These are phyloP conservation scores for Heliconius eleuchia DNA, from an alignment of 1,140 invertebrate genomes.

Conservation along the genomic window DNA sequence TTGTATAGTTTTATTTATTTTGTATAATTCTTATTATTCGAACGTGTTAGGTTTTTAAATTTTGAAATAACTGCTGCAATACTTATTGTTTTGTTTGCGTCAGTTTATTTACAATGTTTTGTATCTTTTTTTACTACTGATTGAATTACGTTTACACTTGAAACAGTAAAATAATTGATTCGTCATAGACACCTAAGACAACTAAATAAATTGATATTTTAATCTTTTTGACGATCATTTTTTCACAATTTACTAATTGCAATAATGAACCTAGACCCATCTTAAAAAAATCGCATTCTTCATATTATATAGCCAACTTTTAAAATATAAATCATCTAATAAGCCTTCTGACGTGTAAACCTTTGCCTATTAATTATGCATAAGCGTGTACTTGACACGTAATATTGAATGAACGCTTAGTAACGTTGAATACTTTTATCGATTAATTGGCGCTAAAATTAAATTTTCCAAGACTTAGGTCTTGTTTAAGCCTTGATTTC, in stretches of 20 bases:
- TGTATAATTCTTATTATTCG: too few relatives aligned
- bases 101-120: too few relatives aligned
- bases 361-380: neutral
- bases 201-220: too few relatives aligned
- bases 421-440: neutral
- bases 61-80: too few relatives aligned
- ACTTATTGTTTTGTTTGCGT: too few relatives aligned
- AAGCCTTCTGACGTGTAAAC: neutral
- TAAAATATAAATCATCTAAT: neutral
- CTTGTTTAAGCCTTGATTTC: neutral
- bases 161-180: too few relatives aligned
- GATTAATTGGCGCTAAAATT: neutral
- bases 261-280: neutral
- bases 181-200: too few relatives aligned
- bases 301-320: neutral
- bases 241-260: too few relatives aligned
- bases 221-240: too few relatives aligned
- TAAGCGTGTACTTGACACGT: neutral
- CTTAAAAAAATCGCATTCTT: neutral
- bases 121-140: too few relatives aligned
- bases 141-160: too few relatives aligned
- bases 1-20: neutral
- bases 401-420: neutral
- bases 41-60: too few relatives aligned
- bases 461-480: neutral